Conservation (phyloP, 2,113 vertebrate species). For the Grus americana region DNA sequence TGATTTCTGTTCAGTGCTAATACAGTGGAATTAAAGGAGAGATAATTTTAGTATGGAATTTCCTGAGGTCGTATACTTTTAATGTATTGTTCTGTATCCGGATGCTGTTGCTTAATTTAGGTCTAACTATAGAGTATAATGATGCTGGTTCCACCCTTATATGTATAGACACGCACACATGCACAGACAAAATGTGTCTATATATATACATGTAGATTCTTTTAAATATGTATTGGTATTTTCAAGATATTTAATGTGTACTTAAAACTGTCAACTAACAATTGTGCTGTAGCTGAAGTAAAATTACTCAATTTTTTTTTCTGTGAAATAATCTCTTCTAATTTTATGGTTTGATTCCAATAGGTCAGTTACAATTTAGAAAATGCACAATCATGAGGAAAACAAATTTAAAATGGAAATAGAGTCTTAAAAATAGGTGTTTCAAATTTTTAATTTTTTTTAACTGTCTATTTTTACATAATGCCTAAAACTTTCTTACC, state of each 20-base stretch:
- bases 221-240: not conserved
- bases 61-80: constrained; percentile 9
- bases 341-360: not conserved
- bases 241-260: not conserved
- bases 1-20: not conserved
- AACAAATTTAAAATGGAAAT: not conserved
- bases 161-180: not conserved
- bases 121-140: not conserved
- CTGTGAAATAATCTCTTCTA: not conserved
- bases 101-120: constrained; percentile 14
- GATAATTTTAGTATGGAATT: constrained; percentile 38
- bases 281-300: not conserved
- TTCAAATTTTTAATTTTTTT: not conserved
- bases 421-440: not conserved
- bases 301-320: not conserved
- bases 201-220: not conserved
- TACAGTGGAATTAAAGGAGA: not conserved
- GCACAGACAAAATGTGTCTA: not conserved
- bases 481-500: not conserved
- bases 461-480: not conserved
- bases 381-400: not conserved
- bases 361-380: not conserved
- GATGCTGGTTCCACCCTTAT: not conserved
- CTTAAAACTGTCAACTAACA: not conserved
- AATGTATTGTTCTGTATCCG: constrained; percentile 27